Conservation (phyloP, 1,140 invertebrate species). For the Drosophila jambulina region DNA sequence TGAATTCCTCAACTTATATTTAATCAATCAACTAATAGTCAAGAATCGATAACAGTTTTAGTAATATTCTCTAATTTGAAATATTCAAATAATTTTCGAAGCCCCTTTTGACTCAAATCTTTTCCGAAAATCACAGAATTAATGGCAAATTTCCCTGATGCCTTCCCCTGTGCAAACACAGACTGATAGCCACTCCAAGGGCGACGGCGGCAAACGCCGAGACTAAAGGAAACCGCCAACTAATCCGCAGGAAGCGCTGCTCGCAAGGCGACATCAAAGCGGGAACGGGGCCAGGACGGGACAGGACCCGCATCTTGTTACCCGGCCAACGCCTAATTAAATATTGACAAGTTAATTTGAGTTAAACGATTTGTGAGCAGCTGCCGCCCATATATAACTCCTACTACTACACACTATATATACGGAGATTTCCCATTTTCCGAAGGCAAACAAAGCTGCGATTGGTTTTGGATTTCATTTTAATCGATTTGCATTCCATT, state of each 20-base stretch:
- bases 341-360: constrained; percentile 84
- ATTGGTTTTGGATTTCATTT: constrained; percentile 80
- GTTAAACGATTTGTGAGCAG: constrained; percentile 82
- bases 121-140: neutral
- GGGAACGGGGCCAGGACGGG: constrained; percentile 5
- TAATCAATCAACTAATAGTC: too few species aligned
- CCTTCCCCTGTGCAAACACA: constrained; percentile 8
- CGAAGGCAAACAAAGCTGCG: constrained; percentile 74
- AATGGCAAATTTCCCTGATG: constrained; percentile 21
- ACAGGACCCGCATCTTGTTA: constrained; percentile 52
- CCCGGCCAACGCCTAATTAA: constrained; percentile 69
- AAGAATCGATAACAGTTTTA: neutral
- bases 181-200: constrained; percentile 20
- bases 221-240: constrained; percentile 53
- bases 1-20: too few species aligned
- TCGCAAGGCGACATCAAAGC: constrained; percentile 61
- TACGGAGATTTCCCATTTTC: constrained; percentile 7
- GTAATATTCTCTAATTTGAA: too few species aligned
- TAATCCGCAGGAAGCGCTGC: constrained; percentile 71
- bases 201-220: constrained; percentile 31
- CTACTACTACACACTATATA: constrained; percentile 1
- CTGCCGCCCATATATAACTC: constrained; percentile 38
- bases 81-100: neutral
- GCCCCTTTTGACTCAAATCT: neutral
- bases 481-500: constrained; percentile 75